These are phyloP conservation scores for Parazoanthus atlanticus DNA, from an alignment of 92 coral and sea anemone species.

Conservation along the genomic window DNA sequence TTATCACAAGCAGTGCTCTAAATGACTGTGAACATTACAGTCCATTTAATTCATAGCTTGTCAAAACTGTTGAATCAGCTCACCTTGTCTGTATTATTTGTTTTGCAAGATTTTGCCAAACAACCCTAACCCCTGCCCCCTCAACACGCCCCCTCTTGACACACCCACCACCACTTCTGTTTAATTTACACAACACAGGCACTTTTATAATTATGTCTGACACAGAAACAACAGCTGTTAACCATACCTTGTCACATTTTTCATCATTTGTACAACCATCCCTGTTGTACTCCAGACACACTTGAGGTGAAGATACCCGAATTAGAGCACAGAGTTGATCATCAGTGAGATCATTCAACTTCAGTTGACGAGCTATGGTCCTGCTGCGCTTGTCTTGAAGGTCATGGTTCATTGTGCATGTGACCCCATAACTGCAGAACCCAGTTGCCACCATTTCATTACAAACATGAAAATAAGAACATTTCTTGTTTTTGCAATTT, in stretches of 20 bases:
- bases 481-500: conserved; percentile 43
- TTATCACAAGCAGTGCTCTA: too few relatives aligned
- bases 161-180: too few relatives aligned
- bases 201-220: too few relatives aligned
- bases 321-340: conserved; percentile 66
- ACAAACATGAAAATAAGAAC: conserved; percentile 74
- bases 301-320: conserved; percentile 64
- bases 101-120: too few relatives aligned
- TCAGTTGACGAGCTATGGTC: conserved; percentile 52
- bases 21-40: too few relatives aligned
- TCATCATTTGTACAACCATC: conserved; percentile 41
- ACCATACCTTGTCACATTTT: conserved; percentile 43
- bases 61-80: too few relatives aligned
- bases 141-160: too few relatives aligned
- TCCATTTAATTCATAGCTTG: too few relatives aligned
- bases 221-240: too few relatives aligned
- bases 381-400: conserved; percentile 58
- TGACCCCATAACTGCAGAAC: conserved; percentile 51
- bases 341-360: conserved; percentile 45
- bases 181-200: too few relatives aligned
- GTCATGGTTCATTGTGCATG: conserved; percentile 58
- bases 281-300: conserved; percentile 71
- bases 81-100: too few relatives aligned
- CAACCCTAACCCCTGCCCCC: too few relatives aligned
- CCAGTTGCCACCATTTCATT: conserved; percentile 64